These are phyloP conservation scores for Piaya cayana DNA, from an alignment of 2,113 vertebrate genomes.

Conservation along the genomic window DNA sequence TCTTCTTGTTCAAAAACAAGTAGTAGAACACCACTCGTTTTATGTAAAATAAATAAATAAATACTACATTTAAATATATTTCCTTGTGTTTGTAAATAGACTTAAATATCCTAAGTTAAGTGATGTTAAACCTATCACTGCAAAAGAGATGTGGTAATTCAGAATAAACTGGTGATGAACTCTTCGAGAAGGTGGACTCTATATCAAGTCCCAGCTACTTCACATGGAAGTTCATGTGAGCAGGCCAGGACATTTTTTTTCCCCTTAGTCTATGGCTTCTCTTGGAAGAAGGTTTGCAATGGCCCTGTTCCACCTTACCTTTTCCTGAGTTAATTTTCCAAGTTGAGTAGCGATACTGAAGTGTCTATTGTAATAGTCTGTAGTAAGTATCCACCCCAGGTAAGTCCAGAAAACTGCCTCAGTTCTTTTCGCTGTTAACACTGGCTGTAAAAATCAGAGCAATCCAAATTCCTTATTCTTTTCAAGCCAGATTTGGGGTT, in stretches of 20 bases:
- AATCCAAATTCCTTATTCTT: neutral
- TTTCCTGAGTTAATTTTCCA: neutral
- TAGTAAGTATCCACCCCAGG: neutral
- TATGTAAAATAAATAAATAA: neutral
- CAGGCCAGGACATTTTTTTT: neutral
- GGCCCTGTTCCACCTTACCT: neutral
- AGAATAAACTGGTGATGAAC: neutral
- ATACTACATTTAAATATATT: neutral
- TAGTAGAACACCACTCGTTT: neutral
- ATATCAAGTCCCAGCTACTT: neutral
- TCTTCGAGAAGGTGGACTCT: neutral
- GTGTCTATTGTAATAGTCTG: neutral
- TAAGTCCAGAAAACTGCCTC: neutral
- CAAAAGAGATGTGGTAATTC: neutral
- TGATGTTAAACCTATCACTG: neutral
- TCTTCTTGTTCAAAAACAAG: neutral
- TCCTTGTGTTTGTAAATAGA: neutral
- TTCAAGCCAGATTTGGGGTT: neutral
- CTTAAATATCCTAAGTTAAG: neutral
- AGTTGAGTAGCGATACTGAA: neutral
- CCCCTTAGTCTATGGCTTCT: neutral
- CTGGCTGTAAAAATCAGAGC: neutral
- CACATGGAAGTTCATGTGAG: neutral
- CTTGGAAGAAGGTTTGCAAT: neutral
- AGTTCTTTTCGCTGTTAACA: neutral